Conservation (phyloP, 2,797 vertebrate species). For the Morelia viridis region DNA sequence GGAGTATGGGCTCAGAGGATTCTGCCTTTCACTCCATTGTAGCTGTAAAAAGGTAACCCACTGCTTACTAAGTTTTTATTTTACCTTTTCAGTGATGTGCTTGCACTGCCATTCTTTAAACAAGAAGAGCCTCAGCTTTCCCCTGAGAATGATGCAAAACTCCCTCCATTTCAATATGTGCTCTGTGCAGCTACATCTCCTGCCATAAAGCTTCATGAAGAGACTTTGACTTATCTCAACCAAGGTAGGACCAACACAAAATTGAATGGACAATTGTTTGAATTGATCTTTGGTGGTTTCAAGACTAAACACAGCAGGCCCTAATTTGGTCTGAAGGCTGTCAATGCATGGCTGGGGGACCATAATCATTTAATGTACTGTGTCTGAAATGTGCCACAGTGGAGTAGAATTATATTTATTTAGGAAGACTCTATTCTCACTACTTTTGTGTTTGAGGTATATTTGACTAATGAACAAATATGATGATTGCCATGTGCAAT, state of each 20-base stretch:
- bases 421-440: neutral
- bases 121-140: constrained; percentile 83
- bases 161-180: constrained; percentile 84
- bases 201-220: constrained; percentile 89
- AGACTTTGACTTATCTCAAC: constrained; percentile 94
- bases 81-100: constrained; percentile 78
- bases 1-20: neutral
- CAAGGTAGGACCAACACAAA: constrained; percentile 81
- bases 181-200: constrained; percentile 90
- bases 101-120: constrained; percentile 86
- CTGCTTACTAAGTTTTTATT: neutral
- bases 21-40: neutral
- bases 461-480: neutral
- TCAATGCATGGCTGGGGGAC: neutral
- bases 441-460: neutral
- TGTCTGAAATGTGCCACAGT: neutral
- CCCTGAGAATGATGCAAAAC: constrained; percentile 75
- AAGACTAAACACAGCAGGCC: neutral
- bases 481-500: neutral
- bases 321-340: neutral
- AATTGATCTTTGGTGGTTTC: neutral
- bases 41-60: neutral
- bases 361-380: neutral
- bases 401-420: neutral
- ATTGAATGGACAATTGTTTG: neutral